phyloP scores from a whole-genome alignment of 1,140 invertebrate genomes.

The Heliconius eleuchia region DNA sequence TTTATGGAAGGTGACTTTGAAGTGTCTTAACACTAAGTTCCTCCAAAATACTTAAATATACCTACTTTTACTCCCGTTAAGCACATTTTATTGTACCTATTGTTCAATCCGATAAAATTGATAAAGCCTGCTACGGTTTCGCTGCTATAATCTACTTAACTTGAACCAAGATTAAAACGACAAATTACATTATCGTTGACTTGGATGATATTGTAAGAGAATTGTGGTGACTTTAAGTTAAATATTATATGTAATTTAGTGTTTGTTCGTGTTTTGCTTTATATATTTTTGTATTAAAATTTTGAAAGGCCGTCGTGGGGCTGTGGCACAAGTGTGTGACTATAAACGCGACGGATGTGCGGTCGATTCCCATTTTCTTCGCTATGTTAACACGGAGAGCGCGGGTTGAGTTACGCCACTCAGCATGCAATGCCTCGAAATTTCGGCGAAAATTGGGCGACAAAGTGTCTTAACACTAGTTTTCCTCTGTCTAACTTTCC shows the following conservation, averaged over 20 bases:
- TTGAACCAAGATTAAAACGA: constrained; percentile 10
- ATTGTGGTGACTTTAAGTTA: neutral
- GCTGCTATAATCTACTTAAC: constrained; percentile 9
- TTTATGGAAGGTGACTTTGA: no score
- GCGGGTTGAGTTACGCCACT: neutral
- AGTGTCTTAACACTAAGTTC: no score
- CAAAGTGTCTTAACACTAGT: neutral
- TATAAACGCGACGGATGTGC: neutral
- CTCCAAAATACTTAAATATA: no score
- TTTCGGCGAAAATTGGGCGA: neutral
- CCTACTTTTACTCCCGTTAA: neutral
- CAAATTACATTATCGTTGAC: constrained; percentile 9
- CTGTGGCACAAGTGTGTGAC: neutral
- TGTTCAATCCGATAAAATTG: constrained; percentile 6
- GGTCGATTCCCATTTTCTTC: neutral
- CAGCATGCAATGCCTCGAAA: neutral
- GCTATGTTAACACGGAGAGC: neutral
- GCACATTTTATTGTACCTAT: neutral
- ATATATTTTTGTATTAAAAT: neutral
- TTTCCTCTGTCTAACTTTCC: neutral
- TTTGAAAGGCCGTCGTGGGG: neutral
- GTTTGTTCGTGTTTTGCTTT: neutral
- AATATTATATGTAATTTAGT: neutral
- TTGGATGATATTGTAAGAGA: neutral
- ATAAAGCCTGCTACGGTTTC: constrained; percentile 11